Evolutionary conservation across 1,140 invertebrate species (phyloP).

Genomic region (Panonychus citri): DNA sequence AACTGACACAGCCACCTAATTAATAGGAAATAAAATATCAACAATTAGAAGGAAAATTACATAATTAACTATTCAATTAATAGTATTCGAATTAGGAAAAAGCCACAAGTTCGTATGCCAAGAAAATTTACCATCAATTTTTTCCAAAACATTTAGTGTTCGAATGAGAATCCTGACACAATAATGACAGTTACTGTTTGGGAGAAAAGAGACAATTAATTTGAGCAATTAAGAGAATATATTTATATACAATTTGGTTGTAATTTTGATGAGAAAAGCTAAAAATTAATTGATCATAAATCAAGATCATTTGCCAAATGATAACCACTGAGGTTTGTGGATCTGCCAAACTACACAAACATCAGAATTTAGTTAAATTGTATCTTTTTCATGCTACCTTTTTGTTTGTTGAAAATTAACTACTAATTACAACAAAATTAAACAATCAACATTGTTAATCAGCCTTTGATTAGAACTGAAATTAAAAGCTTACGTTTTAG

Average conservation of each 20-base stretch:
- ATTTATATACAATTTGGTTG: too few species aligned
- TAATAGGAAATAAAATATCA: constrained; percentile 3
- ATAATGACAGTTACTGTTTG: constrained; percentile 38
- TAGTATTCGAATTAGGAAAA: too few species aligned
- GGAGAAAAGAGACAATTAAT: constrained; percentile 8
- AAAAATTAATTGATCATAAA: too few species aligned
- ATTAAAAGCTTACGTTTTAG: constrained; percentile 7
- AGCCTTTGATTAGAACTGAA: background rate
- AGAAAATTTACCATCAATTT: constrained; percentile 39
- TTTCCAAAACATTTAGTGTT: constrained; percentile 70
- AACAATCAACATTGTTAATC: too few species aligned
- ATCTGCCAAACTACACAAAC: too few species aligned
- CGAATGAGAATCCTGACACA: constrained; percentile 62
- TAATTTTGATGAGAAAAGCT: too few species aligned
- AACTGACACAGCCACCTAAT: constrained; percentile 44
- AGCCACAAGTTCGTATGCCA: too few species aligned
- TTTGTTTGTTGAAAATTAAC: too few species aligned
- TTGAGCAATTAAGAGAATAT: background rate
- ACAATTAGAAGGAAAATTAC: constrained; percentile 2
- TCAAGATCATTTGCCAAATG: background rate
- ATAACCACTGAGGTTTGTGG: too few species aligned
- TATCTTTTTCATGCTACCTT: background rate
- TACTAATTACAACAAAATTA: too few species aligned
- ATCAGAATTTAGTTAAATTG: background rate
- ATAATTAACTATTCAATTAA: background rate